These are phyloP conservation scores for Agapornis canus DNA, from an alignment of 2,797 vertebrate genomes.

Conservation along the genomic window DNA sequence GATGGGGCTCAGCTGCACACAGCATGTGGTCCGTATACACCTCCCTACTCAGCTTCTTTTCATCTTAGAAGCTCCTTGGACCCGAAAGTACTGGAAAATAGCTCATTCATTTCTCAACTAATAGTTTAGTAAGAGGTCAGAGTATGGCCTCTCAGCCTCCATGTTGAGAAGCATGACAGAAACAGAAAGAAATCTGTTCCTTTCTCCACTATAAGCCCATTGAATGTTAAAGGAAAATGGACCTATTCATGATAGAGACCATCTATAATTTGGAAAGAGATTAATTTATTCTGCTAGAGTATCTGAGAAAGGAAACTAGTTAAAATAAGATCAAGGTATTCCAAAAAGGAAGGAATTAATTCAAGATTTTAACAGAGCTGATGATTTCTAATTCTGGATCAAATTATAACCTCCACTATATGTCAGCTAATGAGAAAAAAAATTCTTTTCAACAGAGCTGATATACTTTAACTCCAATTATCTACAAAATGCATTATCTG, in stretches of 20 bases:
- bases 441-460: not conserved
- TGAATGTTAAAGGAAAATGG: not conserved
- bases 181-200: not conserved
- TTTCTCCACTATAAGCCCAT: not conserved
- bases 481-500: not conserved
- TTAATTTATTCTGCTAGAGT: not conserved
- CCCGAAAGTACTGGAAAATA: not conserved
- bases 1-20: not conserved
- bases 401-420: not conserved
- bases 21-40: fast-evolving
- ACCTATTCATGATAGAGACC: not conserved
- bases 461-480: not conserved
- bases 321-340: not conserved
- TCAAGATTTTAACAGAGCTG: conserved; percentile 14
- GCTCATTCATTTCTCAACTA: not conserved
- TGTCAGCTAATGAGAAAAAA: not conserved
- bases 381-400: not conserved
- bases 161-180: not conserved
- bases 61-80: not conserved
- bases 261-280: not conserved
- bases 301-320: conserved; percentile 17
- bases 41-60: not conserved
- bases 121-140: not conserved
- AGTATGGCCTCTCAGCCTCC: not conserved
- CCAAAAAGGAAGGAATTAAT: not conserved